A percentile compares a stretch with the other conserved stretches of the same genome.
Evolutionary conservation across 2,888 invertebrate genomes (phyloP).

Genomic region (Oscheius myriophilus): DNA sequence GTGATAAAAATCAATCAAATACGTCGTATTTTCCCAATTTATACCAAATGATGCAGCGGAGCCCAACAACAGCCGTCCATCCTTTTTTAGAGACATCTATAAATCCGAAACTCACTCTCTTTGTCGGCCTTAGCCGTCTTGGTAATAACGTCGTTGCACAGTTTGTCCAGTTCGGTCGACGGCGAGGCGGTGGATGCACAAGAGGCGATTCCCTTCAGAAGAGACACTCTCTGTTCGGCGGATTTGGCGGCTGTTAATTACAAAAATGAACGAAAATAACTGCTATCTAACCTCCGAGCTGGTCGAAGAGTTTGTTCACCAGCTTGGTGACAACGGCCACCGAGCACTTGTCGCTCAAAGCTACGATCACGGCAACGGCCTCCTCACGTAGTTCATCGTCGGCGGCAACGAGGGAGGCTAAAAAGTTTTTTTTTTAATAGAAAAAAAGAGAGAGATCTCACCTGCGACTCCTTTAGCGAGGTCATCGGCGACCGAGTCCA

Average conservation of each 20-base stretch:
- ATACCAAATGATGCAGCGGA: no score
- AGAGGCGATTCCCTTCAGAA: conserved; percentile 41
- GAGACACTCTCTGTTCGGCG: conserved; percentile 37
- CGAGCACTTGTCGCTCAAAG: conserved; percentile 2
- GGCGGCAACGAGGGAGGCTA: conserved; percentile 10
- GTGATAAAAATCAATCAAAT: no score
- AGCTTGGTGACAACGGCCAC: conserved; percentile 31
- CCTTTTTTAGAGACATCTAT: neutral
- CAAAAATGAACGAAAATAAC: neutral
- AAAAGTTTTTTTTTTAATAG: neutral
- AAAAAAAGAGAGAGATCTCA: neutral
- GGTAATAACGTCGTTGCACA: conserved; percentile 40
- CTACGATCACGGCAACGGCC: conserved; percentile 12
- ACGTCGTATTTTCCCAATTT: no score
- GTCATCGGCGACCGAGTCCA: conserved; percentile 40
- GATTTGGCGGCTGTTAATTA: conserved; percentile 37
- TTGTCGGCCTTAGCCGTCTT: conserved; percentile 49
- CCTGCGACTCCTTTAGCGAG: conserved; percentile 37
- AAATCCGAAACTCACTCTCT: conserved; percentile 35
- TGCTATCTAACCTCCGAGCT: conserved; percentile 20
- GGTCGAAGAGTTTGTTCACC: conserved; percentile 41
- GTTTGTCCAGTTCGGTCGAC: conserved; percentile 35
- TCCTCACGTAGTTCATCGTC: conserved; percentile 15
- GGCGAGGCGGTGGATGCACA: conserved; percentile 25
- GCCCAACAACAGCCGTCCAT: no score